Evolutionary conservation across 2,797 vertebrate genomes (phyloP).

Genomic region (Hydrophis major): DNA sequence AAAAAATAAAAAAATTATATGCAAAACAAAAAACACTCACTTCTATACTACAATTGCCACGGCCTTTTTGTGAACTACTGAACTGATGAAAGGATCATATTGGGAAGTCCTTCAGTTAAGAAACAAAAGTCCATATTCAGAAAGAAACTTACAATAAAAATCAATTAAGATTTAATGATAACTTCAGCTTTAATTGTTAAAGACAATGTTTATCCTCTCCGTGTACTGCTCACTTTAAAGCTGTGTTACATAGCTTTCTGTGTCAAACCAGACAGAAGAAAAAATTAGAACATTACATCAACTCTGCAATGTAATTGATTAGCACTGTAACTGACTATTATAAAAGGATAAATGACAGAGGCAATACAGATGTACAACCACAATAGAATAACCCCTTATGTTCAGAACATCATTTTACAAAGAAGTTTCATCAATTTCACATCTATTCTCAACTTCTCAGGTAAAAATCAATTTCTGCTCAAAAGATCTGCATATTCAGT

Average conservation of each 20-base stretch:
- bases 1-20: no score
- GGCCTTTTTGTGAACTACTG: not conserved
- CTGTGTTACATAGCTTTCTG: not conserved
- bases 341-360: not conserved
- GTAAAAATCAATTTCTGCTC: not conserved
- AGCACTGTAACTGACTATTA: not conserved
- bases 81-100: not conserved
- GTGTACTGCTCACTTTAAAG: not conserved
- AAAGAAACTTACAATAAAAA: not conserved
- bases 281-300: not conserved
- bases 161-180: not conserved
- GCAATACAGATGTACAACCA: not conserved
- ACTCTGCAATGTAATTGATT: not conserved
- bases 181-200: not conserved
- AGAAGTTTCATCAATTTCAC: not conserved
- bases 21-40: no score
- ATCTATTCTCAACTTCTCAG: not conserved
- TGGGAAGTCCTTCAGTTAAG: not conserved
- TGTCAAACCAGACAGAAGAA: not conserved
- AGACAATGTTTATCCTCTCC: not conserved
- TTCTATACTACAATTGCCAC: not conserved
- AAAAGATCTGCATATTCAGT: not conserved
- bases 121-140: not conserved
- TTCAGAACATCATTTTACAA: not conserved
- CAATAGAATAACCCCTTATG: not conserved